Percentiles rank a stretch among this genome's conserved stretches.
These are phyloP conservation scores for Meganola albula DNA, from an alignment of 2,888 invertebrate genomes.

Conservation along the genomic window DNA sequence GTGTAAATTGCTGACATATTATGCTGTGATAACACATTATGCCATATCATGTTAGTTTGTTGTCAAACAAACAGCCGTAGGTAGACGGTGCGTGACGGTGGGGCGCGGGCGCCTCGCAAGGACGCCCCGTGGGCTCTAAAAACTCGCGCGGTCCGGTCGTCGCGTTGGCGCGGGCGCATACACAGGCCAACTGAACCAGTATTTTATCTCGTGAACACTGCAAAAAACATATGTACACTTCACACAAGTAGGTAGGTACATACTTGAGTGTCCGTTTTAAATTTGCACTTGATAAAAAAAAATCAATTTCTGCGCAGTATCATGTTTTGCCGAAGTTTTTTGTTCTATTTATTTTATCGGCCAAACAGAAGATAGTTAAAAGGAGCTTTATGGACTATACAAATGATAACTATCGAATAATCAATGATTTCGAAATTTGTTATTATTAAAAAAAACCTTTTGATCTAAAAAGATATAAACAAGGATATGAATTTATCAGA, in stretches of 20 bases:
- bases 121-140: conserved; percentile 48
- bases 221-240: conserved; percentile 31
- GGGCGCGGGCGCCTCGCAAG: conserved; percentile 56
- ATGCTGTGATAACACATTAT: conserved; percentile 32
- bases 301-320: conserved; percentile 35
- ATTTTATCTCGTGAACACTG: conserved; percentile 31
- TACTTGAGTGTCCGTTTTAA: conserved; percentile 30
- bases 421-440: too few relatives aligned
- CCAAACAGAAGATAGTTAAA: too few relatives aligned
- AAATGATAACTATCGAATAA: too few relatives aligned
- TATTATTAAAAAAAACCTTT: too few relatives aligned
- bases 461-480: too few relatives aligned
- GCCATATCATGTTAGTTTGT: conserved; percentile 46
- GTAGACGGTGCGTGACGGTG: conserved; percentile 50
- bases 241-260: too few relatives aligned
- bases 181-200: conserved; percentile 29
- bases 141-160: conserved; percentile 29
- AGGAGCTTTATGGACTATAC: too few relatives aligned
- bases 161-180: too few relatives aligned
- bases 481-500: too few relatives aligned
- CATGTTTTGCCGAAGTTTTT: too few relatives aligned
- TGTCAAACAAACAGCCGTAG: conserved; percentile 62
- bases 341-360: too few relatives aligned
- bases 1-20: conserved; percentile 24
- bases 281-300: conserved; percentile 26